Percentiles rank a stretch among this genome's conserved stretches.
Evolutionary conservation across 1,140 invertebrate species (phyloP).

Genomic region (Phortica variegata): DNA sequence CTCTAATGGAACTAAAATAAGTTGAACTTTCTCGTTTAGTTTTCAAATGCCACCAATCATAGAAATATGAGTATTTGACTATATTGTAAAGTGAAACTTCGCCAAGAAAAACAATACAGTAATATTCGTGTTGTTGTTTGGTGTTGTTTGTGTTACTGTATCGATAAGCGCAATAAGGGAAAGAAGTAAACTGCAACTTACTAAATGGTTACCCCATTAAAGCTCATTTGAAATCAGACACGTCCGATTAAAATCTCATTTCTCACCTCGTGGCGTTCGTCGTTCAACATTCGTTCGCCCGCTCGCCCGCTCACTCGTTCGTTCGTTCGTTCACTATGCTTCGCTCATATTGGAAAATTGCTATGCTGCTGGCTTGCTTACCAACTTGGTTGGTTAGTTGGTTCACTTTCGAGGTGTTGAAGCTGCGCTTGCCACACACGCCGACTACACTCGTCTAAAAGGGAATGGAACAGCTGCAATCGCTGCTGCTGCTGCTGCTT

Average conservation of each 20-base stretch:
- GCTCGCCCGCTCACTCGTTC: too few species aligned
- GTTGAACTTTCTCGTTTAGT: too few species aligned
- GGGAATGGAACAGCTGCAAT: slow-evolving; percentile 9
- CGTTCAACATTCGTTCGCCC: not conserved
- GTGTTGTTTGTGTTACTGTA: too few species aligned
- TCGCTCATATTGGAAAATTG: slow-evolving; percentile 37
- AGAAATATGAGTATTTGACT: too few species aligned
- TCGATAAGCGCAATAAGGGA: slow-evolving; percentile 5
- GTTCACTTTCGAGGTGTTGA: too few species aligned
- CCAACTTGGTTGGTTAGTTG: too few species aligned
- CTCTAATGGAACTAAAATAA: too few species aligned
- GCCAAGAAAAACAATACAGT: slow-evolving; percentile 11
- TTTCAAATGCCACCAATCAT: too few species aligned
- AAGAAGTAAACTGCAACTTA: slow-evolving; percentile 4
- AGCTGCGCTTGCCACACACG: slow-evolving; percentile 7
- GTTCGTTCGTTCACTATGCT: slow-evolving; percentile 3
- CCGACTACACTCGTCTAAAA: too few species aligned
- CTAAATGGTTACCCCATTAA: slow-evolving; percentile 56
- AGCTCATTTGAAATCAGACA: slow-evolving; percentile 58
- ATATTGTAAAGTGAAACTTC: too few species aligned
- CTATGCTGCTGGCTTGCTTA: not conserved
- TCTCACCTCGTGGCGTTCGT: slow-evolving; percentile 51
- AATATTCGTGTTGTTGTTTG: slow-evolving; percentile 15
- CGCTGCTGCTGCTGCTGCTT: slow-evolving; percentile 3
- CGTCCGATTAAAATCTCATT: slow-evolving; percentile 58